These are phyloP conservation scores for Arnoldichthys spilopterus DNA, from an alignment of 2,797 vertebrate genomes.

Conservation along the genomic window DNA sequence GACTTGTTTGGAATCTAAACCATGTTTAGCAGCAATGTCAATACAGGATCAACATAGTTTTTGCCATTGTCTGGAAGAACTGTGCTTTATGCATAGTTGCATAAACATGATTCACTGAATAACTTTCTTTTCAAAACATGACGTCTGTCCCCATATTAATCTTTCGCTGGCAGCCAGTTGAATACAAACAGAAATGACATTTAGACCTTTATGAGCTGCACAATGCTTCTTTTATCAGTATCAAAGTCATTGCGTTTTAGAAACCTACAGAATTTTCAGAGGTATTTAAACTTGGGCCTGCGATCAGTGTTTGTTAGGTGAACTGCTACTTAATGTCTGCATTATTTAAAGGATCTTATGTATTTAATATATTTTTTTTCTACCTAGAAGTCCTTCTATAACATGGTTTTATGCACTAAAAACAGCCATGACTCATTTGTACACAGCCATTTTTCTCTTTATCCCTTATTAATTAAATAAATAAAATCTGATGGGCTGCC, in stretches of 20 bases:
- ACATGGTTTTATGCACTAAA: too few species aligned
- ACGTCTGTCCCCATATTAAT: not conserved
- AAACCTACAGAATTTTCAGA: not conserved
- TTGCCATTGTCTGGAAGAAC: not conserved
- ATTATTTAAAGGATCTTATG: too few species aligned
- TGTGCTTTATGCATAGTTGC: not conserved
- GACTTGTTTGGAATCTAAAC: constrained; percentile 10
- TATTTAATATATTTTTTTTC: too few species aligned
- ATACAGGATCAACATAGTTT: not conserved
- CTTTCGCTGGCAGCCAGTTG: not conserved
- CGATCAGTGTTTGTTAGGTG: too few species aligned
- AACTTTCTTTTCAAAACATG: not conserved
- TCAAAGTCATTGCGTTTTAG: not conserved
- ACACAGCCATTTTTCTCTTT: too few species aligned
- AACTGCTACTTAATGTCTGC: too few species aligned
- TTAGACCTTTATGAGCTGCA: not conserved
- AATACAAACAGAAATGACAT: not conserved
- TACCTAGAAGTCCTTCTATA: too few species aligned
- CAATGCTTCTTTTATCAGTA: not conserved
- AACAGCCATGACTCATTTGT: too few species aligned
- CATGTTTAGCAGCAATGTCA: not conserved
- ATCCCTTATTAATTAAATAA: too few species aligned
- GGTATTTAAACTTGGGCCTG: too few species aligned
- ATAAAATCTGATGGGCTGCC: too few species aligned
- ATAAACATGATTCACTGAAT: not conserved